These are phyloP conservation scores for Furnarius figulus DNA, from an alignment of 2,113 vertebrate genomes.

Conservation along the genomic window DNA sequence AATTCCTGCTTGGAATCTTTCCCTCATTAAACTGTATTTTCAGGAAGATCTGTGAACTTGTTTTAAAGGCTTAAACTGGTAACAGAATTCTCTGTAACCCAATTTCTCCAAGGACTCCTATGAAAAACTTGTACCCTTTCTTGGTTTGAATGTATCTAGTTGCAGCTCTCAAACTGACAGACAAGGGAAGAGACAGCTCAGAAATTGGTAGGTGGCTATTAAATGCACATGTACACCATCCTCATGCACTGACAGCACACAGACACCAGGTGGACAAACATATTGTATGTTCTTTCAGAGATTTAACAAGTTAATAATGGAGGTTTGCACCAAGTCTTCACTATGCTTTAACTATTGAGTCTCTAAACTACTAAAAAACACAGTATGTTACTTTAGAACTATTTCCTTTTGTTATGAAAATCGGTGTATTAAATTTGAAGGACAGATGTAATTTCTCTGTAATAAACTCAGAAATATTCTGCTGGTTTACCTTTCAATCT, in stretches of 20 bases:
- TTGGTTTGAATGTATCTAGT: slow-evolving; percentile 45
- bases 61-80: background rate
- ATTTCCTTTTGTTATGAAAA: background rate
- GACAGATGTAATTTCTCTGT: background rate
- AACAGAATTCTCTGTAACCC: background rate
- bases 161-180: slow-evolving; percentile 39
- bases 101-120: background rate
- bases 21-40: background rate
- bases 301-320: background rate
- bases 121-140: background rate
- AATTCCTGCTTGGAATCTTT: background rate
- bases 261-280: background rate
- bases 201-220: background rate
- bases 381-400: background rate
- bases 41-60: background rate
- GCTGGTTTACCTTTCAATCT: too few relatives aligned
- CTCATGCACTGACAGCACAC: background rate
- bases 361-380: background rate
- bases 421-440: background rate
- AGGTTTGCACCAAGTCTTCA: background rate
- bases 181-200: background rate
- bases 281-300: background rate
- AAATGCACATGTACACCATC: background rate
- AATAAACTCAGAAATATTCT: too few relatives aligned
- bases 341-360: background rate